A percentile compares a stretch with the other conserved stretches of the same genome.
Evolutionary conservation across 2,113 vertebrate species (phyloP).

Genomic region (Brachionichthys hirsutus): DNA sequence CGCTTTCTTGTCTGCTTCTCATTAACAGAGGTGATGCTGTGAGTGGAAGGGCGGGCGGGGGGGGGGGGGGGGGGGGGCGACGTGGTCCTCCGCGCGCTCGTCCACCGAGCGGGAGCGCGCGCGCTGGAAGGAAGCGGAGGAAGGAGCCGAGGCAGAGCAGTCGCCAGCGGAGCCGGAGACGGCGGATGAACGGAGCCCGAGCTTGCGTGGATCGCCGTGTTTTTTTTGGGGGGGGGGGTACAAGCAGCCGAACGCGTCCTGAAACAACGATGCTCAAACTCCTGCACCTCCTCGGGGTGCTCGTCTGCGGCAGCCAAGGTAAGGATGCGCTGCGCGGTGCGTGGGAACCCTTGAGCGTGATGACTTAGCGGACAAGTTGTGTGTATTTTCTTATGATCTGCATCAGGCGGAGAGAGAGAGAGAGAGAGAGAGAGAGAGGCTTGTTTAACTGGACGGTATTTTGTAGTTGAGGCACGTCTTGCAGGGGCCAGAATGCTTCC

Average conservation of each 20-base stretch:
- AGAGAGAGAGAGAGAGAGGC: conserved; percentile 58
- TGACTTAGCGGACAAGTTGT: conserved; percentile 72
- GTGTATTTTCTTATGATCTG: conserved; percentile 38
- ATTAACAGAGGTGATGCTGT: conserved; percentile 19
- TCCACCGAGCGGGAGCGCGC: conserved; percentile 57
- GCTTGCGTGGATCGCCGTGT: conserved; percentile 36
- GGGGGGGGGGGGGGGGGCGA: conserved; percentile 23
- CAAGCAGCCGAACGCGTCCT: conserved; percentile 53
- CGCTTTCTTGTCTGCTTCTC: not conserved
- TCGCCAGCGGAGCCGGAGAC: conserved; percentile 67
- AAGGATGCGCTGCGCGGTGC: conserved; percentile 12
- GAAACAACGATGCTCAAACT: conserved; percentile 74
- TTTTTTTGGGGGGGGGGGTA: no score
- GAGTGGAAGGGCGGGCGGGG: not conserved
- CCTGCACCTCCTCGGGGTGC: conserved; percentile 73
- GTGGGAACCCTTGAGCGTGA: conserved; percentile 14
- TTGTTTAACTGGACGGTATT: conserved; percentile 74
- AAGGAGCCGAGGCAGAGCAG: conserved; percentile 55
- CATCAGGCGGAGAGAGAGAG: conserved; percentile 26
- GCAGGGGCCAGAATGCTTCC: conserved; percentile 56
- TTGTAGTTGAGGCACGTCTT: conserved; percentile 81
- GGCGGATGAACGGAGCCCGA: conserved; percentile 63
- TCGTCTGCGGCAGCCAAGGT: conserved; percentile 79
- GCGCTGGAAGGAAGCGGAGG: conserved; percentile 58
- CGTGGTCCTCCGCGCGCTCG: no score